These are phyloP conservation scores for Montipora foliosa DNA, from an alignment of 64 coral and sea anemone species.

Conservation along the genomic window DNA sequence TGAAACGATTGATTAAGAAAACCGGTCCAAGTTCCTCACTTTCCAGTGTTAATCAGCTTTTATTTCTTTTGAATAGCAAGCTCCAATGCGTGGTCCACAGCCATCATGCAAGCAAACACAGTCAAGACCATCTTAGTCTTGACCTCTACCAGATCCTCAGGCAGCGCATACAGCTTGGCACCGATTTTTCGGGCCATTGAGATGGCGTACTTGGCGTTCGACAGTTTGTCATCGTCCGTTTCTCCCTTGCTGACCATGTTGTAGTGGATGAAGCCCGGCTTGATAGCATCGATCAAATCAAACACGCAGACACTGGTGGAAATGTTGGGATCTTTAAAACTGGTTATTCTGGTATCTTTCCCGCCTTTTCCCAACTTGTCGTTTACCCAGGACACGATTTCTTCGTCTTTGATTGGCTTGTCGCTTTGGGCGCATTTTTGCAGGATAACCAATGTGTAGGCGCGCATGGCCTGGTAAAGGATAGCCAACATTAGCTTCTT, in stretches of 20 bases:
- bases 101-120: slow-evolving; percentile 96
- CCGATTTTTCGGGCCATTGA: slow-evolving; percentile 95
- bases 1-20: neutral
- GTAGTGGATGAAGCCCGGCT: slow-evolving; percentile 84
- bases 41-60: neutral
- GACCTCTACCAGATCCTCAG: slow-evolving; percentile 93
- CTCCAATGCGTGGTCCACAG: slow-evolving; percentile 44
- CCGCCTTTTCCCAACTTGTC: slow-evolving; percentile 73
- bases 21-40: neutral
- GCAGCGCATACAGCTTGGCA: slow-evolving; percentile 86
- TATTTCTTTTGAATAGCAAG: neutral
- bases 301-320: slow-evolving; percentile 67
- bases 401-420: slow-evolving; percentile 79
- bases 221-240: slow-evolving; percentile 66
- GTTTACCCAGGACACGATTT: slow-evolving; percentile 90
- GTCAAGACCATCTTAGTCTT: slow-evolving; percentile 99
- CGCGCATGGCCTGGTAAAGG: slow-evolving; percentile 92
- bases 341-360: slow-evolving; percentile 62
- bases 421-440: slow-evolving; percentile 83
- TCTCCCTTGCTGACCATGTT: slow-evolving; percentile 26
- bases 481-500: slow-evolving; percentile 81
- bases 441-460: slow-evolving; percentile 86
- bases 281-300: slow-evolving; percentile 93
- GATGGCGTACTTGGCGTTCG: slow-evolving; percentile 97
- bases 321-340: slow-evolving; percentile 90